These are phyloP conservation scores for Aradus depressus DNA, from an alignment of 2,888 invertebrate genomes.

Conservation along the genomic window DNA sequence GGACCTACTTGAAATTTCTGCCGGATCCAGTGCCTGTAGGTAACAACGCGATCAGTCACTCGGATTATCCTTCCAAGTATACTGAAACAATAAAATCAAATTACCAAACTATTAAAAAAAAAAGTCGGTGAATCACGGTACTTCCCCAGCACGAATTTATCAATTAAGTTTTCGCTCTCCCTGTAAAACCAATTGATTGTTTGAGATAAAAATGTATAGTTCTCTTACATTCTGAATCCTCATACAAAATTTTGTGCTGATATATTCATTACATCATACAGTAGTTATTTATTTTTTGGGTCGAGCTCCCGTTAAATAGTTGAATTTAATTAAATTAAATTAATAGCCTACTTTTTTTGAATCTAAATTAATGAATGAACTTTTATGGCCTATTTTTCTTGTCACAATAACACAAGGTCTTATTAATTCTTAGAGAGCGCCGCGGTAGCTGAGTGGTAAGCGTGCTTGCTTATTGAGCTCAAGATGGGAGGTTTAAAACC, in stretches of 20 bases:
- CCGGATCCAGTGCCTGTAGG: slow-evolving; percentile 56
- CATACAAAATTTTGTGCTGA: no score
- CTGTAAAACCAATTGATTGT: no score
- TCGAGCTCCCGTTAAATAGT: no score
- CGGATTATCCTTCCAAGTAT: slow-evolving; percentile 84
- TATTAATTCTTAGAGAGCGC: not conserved
- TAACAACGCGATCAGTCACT: slow-evolving; percentile 84
- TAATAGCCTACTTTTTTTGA: not conserved
- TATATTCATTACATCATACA: not conserved
- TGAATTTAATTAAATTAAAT: no score
- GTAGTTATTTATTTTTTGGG: not conserved
- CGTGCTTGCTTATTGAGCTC: no score
- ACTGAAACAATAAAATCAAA: slow-evolving; percentile 36
- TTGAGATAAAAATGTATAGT: no score
- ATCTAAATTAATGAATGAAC: not conserved
- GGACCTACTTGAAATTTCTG: slow-evolving; percentile 40
- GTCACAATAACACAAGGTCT: not conserved
- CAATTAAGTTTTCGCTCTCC: no score
- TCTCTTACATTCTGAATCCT: no score
- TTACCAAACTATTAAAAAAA: not conserved
- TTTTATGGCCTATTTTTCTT: not conserved
- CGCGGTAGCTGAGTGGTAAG: no score
- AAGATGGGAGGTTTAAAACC: no score
- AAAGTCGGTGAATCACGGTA: no score
- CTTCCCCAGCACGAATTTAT: no score